These are phyloP conservation scores for Aphelenchoides besseyi DNA, from an alignment of 1,140 invertebrate species.

Conservation along the genomic window DNA sequence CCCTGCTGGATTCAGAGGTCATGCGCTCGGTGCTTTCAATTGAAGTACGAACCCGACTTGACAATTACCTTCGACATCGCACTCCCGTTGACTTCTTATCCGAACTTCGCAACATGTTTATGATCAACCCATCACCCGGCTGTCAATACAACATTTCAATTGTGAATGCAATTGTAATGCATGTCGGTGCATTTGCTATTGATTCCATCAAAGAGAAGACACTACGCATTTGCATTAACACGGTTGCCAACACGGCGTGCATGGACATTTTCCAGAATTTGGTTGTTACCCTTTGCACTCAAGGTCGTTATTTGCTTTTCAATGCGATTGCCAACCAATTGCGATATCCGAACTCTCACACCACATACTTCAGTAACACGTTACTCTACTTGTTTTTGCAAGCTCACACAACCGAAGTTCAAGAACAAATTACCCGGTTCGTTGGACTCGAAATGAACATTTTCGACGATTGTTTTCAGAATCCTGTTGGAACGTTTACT, in stretches of 20 bases:
- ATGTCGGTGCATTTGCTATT: constrained; percentile 94
- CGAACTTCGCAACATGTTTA: constrained; percentile 79
- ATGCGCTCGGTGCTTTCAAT: constrained; percentile 26
- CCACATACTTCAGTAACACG: constrained; percentile 97
- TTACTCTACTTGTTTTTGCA: constrained; percentile 95
- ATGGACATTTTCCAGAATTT: constrained; percentile 99
- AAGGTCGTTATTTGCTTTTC: constrained; percentile 90
- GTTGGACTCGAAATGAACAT: too few species aligned
- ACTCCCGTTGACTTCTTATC: constrained; percentile 91
- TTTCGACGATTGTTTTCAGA: constrained; percentile 65
- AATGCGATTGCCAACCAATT: constrained; percentile 98
- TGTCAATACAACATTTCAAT: constrained; percentile 88
- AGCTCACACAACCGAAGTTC: constrained; percentile 91
- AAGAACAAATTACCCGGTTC: constrained; percentile 73
- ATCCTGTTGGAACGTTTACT: constrained; percentile 93
- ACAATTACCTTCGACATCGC: constrained; percentile 88
- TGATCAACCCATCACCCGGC: constrained; percentile 71
- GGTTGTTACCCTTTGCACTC: constrained; percentile 91
- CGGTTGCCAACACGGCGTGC: constrained; percentile 86
- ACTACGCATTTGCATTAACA: constrained; percentile 85
- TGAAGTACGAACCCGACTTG: constrained; percentile 72
- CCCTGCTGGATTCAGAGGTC: constrained; percentile 27
- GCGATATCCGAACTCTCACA: constrained; percentile 97
- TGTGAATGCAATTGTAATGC: constrained; percentile 93
- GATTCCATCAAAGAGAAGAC: constrained; percentile 67